These are phyloP conservation scores for Pheosia gnoma DNA, from an alignment of 2,888 invertebrate genomes.

Conservation along the genomic window DNA sequence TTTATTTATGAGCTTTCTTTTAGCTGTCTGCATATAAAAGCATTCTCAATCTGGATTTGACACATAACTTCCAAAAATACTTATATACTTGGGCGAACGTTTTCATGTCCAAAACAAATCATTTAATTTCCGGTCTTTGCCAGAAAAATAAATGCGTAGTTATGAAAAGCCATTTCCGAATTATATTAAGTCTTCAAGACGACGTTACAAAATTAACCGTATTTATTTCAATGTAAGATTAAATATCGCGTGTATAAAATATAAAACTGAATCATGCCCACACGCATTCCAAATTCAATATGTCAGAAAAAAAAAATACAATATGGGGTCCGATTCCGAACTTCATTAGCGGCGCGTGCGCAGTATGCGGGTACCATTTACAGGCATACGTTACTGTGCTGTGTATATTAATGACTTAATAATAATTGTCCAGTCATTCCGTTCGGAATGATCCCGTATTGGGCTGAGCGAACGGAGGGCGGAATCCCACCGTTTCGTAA, in stretches of 20 bases:
- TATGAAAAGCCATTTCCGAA: not conserved
- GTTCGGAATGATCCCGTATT: constrained; percentile 55
- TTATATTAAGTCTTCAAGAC: not conserved
- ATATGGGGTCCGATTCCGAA: constrained; percentile 48
- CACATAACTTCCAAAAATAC: not conserved
- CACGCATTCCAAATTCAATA: constrained; percentile 49
- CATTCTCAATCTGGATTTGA: constrained; percentile 1
- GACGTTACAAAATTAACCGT: not conserved
- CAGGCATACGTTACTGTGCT: constrained; percentile 46
- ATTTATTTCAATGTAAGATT: not conserved
- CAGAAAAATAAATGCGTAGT: not conserved
- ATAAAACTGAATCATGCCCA: constrained; percentile 45
- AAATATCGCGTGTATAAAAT: constrained; percentile 2
- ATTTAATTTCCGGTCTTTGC: not conserved
- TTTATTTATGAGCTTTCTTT: not conserved
- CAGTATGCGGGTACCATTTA: constrained; percentile 57
- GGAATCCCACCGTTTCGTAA: constrained; percentile 17
- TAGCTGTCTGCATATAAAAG: not conserved
- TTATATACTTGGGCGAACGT: not conserved
- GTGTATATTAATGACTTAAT: constrained; percentile 68
- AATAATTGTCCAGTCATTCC: constrained; percentile 62
- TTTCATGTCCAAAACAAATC: not conserved
- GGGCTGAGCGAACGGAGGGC: constrained; percentile 12
- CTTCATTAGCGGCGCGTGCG: constrained; percentile 57
- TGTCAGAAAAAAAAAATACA: constrained; percentile 41